Conservation (phyloP, 1,140 invertebrate species). For the Holcopasites calliopsidis region DNA sequence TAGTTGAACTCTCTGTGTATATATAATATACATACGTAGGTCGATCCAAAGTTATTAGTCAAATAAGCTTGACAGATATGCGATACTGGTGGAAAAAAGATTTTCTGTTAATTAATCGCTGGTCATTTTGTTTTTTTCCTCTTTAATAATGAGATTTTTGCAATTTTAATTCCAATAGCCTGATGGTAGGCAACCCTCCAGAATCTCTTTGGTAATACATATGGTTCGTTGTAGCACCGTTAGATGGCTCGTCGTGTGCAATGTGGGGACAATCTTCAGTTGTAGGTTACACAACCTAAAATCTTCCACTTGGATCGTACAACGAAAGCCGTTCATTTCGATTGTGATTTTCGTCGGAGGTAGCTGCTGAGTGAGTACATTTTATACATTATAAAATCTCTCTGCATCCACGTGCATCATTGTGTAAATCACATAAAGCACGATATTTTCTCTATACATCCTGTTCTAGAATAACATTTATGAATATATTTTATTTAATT, state of each 20-base stretch:
- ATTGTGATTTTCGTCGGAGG: background rate
- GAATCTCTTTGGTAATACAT: too few relatives aligned
- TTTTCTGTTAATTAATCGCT: too few relatives aligned
- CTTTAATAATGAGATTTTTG: too few relatives aligned
- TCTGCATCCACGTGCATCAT: constrained; percentile 2
- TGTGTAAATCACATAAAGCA: background rate
- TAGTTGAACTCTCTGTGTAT: too few relatives aligned
- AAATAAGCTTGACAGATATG: too few relatives aligned
- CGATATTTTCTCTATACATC: background rate
- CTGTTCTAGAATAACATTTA: background rate
- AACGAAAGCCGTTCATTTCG: background rate
- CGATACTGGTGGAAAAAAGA: too few relatives aligned
- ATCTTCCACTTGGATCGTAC: background rate
- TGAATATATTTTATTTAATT: constrained; percentile 40
- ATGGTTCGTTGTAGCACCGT: background rate
- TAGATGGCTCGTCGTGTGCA: background rate
- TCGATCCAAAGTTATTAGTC: too few relatives aligned
- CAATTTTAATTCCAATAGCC: too few relatives aligned
- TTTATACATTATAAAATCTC: constrained; percentile 11
- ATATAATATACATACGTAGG: too few relatives aligned
- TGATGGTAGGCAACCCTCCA: too few relatives aligned
- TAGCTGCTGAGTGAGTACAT: background rate
- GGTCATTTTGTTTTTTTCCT: too few relatives aligned
- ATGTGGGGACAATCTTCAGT: background rate
- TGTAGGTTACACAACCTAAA: background rate